These are phyloP conservation scores for Syngnathus scovelli DNA, from an alignment of 2,113 vertebrate species.

Conservation along the genomic window DNA sequence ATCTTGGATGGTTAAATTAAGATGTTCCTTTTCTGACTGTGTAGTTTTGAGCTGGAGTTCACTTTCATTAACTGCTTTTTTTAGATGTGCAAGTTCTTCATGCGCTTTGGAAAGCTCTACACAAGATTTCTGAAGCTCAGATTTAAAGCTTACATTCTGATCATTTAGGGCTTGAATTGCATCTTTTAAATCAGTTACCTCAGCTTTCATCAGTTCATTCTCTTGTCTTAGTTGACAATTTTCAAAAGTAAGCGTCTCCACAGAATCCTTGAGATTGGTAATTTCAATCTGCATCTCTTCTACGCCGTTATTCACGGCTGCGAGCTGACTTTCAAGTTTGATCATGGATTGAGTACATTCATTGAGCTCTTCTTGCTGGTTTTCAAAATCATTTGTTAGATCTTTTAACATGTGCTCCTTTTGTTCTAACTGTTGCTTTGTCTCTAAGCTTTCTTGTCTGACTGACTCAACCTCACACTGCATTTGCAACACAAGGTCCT, in stretches of 20 bases:
- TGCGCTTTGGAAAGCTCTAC: conserved; percentile 42
- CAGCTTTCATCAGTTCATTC: conserved; percentile 47
- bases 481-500: conserved; percentile 39
- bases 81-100: conserved; percentile 62
- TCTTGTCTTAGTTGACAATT: conserved; percentile 56
- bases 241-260: conserved; percentile 59
- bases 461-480: conserved; percentile 63
- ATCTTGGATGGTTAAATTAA: conserved; percentile 54
- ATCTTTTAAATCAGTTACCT: conserved; percentile 60
- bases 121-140: conserved; percentile 61
- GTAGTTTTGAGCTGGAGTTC: conserved; percentile 55
- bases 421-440: conserved; percentile 56
- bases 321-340: conserved; percentile 63
- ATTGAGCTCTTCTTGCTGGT: conserved; percentile 59
- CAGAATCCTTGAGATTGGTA: conserved; percentile 36
- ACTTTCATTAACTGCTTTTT: conserved; percentile 55
- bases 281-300: conserved; percentile 65
- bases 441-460: conserved; percentile 45
- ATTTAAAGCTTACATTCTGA: conserved; percentile 70
- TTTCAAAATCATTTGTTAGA: conserved; percentile 51
- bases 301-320: conserved; percentile 55
- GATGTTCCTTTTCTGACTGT: conserved; percentile 55
- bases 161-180: conserved; percentile 57
- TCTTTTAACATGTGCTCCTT: conserved; percentile 58
- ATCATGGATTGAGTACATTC: conserved; percentile 61